Evolutionary conservation across 2,888 invertebrate species (phyloP).

Genomic region (Drosophila buzzatii): DNA sequence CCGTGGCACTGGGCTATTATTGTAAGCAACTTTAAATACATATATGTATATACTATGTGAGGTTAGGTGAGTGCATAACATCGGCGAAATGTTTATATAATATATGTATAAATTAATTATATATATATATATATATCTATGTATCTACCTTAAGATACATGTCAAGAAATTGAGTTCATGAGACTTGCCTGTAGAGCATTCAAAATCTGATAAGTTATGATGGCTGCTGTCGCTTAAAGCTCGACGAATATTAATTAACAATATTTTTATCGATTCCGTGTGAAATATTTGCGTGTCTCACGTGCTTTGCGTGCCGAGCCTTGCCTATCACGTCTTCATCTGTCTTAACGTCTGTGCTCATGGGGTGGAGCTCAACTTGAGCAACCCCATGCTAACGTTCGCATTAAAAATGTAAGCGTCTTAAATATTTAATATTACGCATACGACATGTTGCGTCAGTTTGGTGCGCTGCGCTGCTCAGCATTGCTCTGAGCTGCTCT

Average conservation of each 20-base stretch:
- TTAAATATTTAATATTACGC: slow-evolving; percentile 74
- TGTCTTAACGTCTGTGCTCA: slow-evolving; percentile 5
- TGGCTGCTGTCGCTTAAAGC: neutral
- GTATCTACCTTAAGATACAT: too few species aligned
- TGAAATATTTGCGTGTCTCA: slow-evolving; percentile 17
- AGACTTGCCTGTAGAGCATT: neutral
- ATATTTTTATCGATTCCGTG: slow-evolving; percentile 28
- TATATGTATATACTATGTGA: neutral
- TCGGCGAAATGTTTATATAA: too few species aligned
- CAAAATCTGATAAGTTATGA: neutral
- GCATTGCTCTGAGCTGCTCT: neutral
- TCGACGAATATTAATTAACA: slow-evolving; percentile 32
- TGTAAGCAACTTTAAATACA: neutral
- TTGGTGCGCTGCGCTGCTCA: slow-evolving; percentile 22
- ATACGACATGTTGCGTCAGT: slow-evolving; percentile 72
- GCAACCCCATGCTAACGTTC: slow-evolving; percentile 21
- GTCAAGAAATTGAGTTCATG: neutral
- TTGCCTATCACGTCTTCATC: slow-evolving; percentile 31
- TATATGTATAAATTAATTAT: too few species aligned
- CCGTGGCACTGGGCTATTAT: neutral
- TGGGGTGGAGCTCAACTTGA: slow-evolving; percentile 1
- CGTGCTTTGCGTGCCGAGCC: slow-evolving; percentile 27
- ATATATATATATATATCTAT: too few species aligned
- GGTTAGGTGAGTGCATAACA: neutral
- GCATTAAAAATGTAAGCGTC: slow-evolving; percentile 71